Evolutionary conservation across 2,797 vertebrate genomes (phyloP), one percentile per base, ranked within the genome.

Genomic region (Amazonetta brasiliensis): DNA sequence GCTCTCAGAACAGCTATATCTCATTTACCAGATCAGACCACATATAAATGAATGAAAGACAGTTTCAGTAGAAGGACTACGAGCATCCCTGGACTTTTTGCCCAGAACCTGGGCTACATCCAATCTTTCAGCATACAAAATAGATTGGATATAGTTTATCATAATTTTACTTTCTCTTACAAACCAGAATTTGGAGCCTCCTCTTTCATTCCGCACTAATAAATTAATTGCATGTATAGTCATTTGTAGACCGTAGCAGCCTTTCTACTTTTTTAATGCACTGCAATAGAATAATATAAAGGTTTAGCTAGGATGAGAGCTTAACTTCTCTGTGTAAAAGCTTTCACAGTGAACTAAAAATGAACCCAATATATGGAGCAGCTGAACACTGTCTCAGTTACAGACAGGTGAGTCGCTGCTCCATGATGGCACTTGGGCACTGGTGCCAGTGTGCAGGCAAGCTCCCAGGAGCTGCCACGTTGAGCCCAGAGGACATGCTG

Each of bases 281-380:
- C 23, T 63, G 30, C 64, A 60, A 11, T 25, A 46, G 33, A 80
- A 50, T 74, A 64, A 77, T 12, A 67, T 3, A 63, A 60, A 75
- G 15, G 19, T 74, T 87, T 80, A 81, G 28, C 39, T 84, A 33
- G 71, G 39, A 79, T 46, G 12, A 71, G 56, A 80, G 60, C 73
- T 92, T 87, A 56, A 58, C 12, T 79, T 91, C 30, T 76, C 35
- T 3, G 2, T 8, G 25, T 71, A 52, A 79, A 90, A 79, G 44
- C 44, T 91, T 48, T 67, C 63, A 63, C n/a, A 37, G 52, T 79
- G 52, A 92, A 95, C 73, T 67, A 89, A 66, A 88, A 87, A 76
- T 28, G 5, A 90, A 44, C 35, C 39, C 74, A 93, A 71, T 23
- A 69, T 86, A 75, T 1, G 6, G 5, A 3, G 2, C 63, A 71